Evolutionary conservation across 2,113 vertebrate species (phyloP), one percentile per base, ranked within the genome.

Genomic region (Triplophysa tibetana): DNA sequence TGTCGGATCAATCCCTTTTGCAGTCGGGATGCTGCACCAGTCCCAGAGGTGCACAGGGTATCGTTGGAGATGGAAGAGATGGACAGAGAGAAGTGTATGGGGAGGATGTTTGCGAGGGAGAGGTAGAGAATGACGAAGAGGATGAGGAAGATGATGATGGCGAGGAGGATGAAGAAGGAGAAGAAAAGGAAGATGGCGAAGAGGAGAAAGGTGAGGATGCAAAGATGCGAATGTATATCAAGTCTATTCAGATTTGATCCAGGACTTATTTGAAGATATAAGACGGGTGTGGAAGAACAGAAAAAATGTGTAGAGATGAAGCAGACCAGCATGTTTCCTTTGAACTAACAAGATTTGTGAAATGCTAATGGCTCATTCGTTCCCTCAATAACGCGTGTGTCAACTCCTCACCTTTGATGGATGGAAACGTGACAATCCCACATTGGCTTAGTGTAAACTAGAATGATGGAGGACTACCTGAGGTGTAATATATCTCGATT

Each of bases 1-100:
- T 62, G 26, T 80, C 81, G 5, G 81, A 83, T 56, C 81, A 85
- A 75, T 82, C 81, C 6, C 70, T 82, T 21, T 75, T 81, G 6
- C 78, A 83, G 75, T 52, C 81, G 2, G 65, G 69, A 81, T 74
- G 74, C 75, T 82, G 78, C 64, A 85, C 74, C 60, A 58, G 84
- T 43, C 83, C 83, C 6, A 67, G 64, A 72, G 83, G 83, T 54
- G 72, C 72, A 33, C 77, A 66, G 13, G 74, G 61, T 24, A 74
- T 69, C 29, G 69, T 70, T 13, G 81, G 73, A 63, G 84, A 76
- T 3, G 48, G 19, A n/a, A 50, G 50, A 19, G 69, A 75, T 24
- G 56, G 11, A 23, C 41, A 23, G 24, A 64, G 16, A 5, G 79
- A 78, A 45, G 81, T 68, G 11, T 80, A 73, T 10, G 43, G 69